These are phyloP conservation scores for Antheraea mylitta DNA, from an alignment of 1,140 invertebrate species.

Conservation along the genomic window DNA sequence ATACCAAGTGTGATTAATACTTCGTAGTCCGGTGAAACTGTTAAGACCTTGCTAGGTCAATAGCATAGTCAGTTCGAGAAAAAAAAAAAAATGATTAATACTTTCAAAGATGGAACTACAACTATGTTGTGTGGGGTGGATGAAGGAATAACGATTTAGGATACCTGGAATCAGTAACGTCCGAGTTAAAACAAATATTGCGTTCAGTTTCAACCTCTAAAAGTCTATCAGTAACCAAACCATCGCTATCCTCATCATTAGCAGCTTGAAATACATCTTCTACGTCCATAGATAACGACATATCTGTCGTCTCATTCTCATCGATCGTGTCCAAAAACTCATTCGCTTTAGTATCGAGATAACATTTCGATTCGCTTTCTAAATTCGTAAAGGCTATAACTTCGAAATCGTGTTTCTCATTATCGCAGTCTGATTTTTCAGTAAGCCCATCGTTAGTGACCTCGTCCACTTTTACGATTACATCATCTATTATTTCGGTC, in stretches of 20 bases:
- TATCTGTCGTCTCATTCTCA: constrained; percentile 39
- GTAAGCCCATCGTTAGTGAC: constrained; percentile 18
- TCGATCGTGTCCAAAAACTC: constrained; percentile 51
- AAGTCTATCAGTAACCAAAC: constrained; percentile 27
- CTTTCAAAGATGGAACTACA: neutral
- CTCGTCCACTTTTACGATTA: constrained; percentile 48
- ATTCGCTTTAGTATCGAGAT: constrained; percentile 25
- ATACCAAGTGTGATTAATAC: too few relatives aligned
- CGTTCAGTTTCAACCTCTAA: constrained; percentile 15
- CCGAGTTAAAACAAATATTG: neutral
- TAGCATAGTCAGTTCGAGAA: too few relatives aligned
- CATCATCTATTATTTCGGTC: constrained; percentile 39
- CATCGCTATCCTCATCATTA: constrained; percentile 37
- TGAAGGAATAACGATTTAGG: constrained; percentile 4
- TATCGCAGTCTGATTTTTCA: constrained; percentile 17
- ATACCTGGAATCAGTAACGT: constrained; percentile 22
- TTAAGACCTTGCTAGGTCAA: too few relatives aligned
- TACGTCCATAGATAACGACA: constrained; percentile 25
- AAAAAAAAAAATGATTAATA: too few relatives aligned
- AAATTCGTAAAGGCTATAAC: constrained; percentile 38
- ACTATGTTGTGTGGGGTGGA: neutral
- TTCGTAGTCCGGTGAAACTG: too few relatives aligned
- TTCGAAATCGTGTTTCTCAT: constrained; percentile 46
- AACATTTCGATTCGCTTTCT: constrained; percentile 25
- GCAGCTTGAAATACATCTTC: constrained; percentile 37